Base-by-base conservation (phyloP, 2,113 vertebrate genomes). In the Cynoglossus semilaevis region DNA sequence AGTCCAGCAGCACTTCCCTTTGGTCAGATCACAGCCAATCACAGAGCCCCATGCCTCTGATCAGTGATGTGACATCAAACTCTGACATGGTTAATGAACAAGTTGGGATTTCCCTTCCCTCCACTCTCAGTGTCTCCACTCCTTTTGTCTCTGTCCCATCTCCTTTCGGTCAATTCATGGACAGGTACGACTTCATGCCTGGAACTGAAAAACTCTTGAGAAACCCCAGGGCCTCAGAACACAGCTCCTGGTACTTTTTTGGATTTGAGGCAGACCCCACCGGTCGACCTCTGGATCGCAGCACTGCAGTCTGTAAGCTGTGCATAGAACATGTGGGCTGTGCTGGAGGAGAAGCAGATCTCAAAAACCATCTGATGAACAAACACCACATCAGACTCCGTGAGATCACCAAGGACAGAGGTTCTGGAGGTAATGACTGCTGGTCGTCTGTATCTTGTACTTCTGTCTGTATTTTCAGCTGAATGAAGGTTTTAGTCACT, bases 291-390 rank as follows among this genome's bases (percentile, higher is more conserved):
- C 61, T 91, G 61, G 88, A 91, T 63, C 84, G 85, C 14, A 86
- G 63, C 47, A 80, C 70, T 9, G 88, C 65, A 1, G 85, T 91
- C 48, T 92, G 91, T 79, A 92, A 90, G 59, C 70, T 92, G 44
- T 91, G 91, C 18, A 73, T 76, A 4, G 88, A 90, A 11, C 80
- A 71, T 2, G 76, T 92, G 37, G 59, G 76, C 43, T 92, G 86
- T 62, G 84, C 70, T 1, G 87, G 87, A 17, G 87, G 89, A 42
- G 62, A 72, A 2, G 54, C 59, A 0, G 89, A 89, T 44, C 65
- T 91, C 17, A 83, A 88, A 7, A 87, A 70, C 61, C 91, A 92
- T 15, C 81, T 91, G 52, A 78, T 67, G 17, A 72, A 51, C 74
- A 91, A 87, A 51, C 91, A 91, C 72, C 83, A 88, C 69, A 77